Evolutionary conservation across 2,113 vertebrate genomes (phyloP), one percentile per base, ranked within the genome.

Genomic region (Enhydra lutris): DNA sequence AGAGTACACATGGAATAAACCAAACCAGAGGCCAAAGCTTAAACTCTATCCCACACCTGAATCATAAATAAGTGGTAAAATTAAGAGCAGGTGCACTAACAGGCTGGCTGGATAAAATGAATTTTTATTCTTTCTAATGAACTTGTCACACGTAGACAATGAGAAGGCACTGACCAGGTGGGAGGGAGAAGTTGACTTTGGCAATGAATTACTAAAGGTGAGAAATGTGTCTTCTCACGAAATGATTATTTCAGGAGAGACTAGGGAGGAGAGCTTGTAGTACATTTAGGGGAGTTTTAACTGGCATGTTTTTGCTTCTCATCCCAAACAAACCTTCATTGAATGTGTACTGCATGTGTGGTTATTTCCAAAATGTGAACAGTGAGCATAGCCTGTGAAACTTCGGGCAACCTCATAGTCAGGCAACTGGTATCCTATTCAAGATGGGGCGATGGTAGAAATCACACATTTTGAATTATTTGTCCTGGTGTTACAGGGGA

Each of bases 41-140:
- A 55, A 80, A 84, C 34, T 52, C 50, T 15, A 7, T 39, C 80
- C 80, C 24, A 4, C 6, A 23, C 57, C 14, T 0, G 10, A 57
- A 50, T 52, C 52, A 14, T 80, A 42, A 36, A 8, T 63, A 61
- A 80, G 79, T 0, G 57, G 45, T 61, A 29, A 73, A 84, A 71
- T 11, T 4, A 69, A 81, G 45, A 78, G 87, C 39, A 57, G 86
- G 55, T 18, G 12, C 23, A 26, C 65, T 10, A 50, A 57, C 24
- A 21, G 78, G 29, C 78, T 47, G 65, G 31, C 52, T 61, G 1
- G 5, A 78, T 39, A 24, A 93, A 67, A 89, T 1, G 47, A 61
- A 59, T 67, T 94, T 94, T 86, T 50, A 45, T 76, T 97, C 76
- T 74, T 67, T 50, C 57, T 98, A 92, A 95, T 90, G 76, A 96